These are phyloP conservation scores for Andrena chrysosceles DNA, from an alignment of 2,888 invertebrate genomes.

Conservation along the genomic window DNA sequence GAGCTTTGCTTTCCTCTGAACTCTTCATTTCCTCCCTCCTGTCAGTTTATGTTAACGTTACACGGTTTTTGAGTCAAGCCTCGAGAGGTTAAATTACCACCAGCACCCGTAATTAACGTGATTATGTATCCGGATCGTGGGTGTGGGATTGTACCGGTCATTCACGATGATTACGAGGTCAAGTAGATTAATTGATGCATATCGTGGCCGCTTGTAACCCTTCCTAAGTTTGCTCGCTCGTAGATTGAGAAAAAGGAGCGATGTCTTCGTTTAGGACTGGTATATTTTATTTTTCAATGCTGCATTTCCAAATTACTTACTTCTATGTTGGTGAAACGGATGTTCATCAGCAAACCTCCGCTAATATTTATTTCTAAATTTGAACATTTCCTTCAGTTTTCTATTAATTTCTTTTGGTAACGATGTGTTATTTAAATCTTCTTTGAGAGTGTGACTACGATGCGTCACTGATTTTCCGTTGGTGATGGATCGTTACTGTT, in stretches of 20 bases:
- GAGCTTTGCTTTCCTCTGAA: not conserved
- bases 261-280: constrained; percentile 1
- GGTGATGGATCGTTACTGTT: not conserved
- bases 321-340: too few relatives aligned
- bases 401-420: too few relatives aligned
- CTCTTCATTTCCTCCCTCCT: not conserved
- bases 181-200: constrained; percentile 80
- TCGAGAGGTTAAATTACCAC: constrained; percentile 63
- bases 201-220: constrained; percentile 36
- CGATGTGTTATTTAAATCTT: too few relatives aligned
- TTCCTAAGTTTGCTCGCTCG: constrained; percentile 4
- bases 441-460: not conserved
- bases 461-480: not conserved
- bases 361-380: too few relatives aligned
- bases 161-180: constrained; percentile 76
- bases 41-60: constrained; percentile 8
- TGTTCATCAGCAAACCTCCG: too few relatives aligned
- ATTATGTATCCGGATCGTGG: constrained; percentile 79
- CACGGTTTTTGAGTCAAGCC: constrained; percentile 6
- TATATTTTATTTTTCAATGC: not conserved
- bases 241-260: not conserved
- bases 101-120: constrained; percentile 64
- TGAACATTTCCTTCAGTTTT: too few relatives aligned
- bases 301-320: not conserved
- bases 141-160: constrained; percentile 74